Percentiles rank a stretch among this genome's conserved stretches.
phyloP scores from a whole-genome alignment of 2,113 vertebrate species.

The Alaudala cheleensis region DNA sequence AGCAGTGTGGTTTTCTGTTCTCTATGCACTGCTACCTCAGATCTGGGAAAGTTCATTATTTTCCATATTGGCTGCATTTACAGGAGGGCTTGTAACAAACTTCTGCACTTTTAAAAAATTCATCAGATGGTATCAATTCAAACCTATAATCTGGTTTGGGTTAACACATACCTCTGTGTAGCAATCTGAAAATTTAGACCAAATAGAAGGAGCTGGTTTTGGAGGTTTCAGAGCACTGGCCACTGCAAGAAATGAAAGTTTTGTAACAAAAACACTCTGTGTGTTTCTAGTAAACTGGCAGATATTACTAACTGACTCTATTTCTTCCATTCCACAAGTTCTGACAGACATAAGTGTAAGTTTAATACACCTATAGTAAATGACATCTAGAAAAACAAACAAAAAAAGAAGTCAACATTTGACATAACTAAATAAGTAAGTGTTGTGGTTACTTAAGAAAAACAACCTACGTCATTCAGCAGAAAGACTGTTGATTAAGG shows the following conservation, averaged over 20 bases:
- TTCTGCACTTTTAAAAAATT: neutral
- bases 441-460: slow-evolving; percentile 6
- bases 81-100: neutral
- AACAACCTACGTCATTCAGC: neutral
- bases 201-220: neutral
- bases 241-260: neutral
- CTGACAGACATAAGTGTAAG: neutral
- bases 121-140: neutral
- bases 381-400: neutral
- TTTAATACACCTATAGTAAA: neutral
- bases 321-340: neutral
- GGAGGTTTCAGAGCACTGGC: neutral
- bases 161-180: neutral
- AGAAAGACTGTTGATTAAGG: neutral
- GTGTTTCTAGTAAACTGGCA: neutral
- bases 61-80: neutral
- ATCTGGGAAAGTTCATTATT: neutral
- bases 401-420: neutral
- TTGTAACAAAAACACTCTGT: neutral
- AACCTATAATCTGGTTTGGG: neutral
- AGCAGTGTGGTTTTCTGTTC: neutral
- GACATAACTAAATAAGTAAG: neutral
- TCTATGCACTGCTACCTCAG: neutral
- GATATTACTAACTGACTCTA: neutral
- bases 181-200: neutral